phyloP scores from a whole-genome alignment of 2,797 vertebrate species.

The Lateolabrax maculatus region DNA sequence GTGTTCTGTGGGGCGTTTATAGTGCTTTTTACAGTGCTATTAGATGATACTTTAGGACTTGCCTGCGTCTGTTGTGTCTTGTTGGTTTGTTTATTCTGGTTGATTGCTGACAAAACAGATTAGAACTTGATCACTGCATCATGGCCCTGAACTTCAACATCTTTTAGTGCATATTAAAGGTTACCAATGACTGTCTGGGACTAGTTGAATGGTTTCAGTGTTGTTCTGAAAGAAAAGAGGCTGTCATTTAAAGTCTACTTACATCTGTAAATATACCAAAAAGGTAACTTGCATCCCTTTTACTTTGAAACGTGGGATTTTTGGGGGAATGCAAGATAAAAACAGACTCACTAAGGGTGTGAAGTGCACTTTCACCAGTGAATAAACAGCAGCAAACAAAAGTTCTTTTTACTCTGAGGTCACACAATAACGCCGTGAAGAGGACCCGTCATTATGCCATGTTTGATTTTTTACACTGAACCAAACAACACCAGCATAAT shows the following conservation, averaged over 20 bases:
- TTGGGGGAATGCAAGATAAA: not conserved
- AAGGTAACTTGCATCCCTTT: not conserved
- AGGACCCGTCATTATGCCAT: too few species aligned
- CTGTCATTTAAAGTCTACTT: not conserved
- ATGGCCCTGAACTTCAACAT: not conserved
- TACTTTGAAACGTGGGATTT: not conserved
- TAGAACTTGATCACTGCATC: not conserved
- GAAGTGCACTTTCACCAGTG: not conserved
- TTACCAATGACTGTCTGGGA: not conserved
- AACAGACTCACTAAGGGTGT: not conserved
- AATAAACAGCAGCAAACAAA: conserved; percentile 26
- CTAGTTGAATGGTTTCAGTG: not conserved
- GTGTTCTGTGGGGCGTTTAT: not conserved
- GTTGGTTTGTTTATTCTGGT: not conserved
- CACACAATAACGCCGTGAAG: too few species aligned
- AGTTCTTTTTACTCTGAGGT: too few species aligned
- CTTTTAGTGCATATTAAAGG: not conserved
- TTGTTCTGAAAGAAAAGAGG: not conserved
- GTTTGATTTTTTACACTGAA: too few species aligned
- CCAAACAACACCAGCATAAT: too few species aligned
- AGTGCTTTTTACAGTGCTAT: not conserved
- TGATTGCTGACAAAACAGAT: not conserved
- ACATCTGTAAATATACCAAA: not conserved
- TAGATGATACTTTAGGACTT: not conserved
- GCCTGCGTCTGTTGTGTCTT: not conserved